Percentiles rank a stretch among this genome's conserved stretches.
These are phyloP conservation scores for Athalia cordata DNA, from an alignment of 2,888 invertebrate genomes.

Conservation along the genomic window DNA sequence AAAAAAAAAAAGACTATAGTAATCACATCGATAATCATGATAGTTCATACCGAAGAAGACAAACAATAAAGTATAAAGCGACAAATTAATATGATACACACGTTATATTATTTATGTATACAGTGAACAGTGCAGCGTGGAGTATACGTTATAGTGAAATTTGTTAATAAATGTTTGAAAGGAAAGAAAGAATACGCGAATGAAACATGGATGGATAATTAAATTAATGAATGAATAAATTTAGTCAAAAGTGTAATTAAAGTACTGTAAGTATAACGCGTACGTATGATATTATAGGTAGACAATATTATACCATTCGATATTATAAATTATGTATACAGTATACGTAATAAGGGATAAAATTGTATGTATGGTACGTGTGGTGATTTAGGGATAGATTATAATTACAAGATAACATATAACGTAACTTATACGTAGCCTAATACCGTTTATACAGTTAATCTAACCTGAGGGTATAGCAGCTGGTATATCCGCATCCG, in stretches of 20 bases:
- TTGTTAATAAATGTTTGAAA: conserved; percentile 18
- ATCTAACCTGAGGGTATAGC: conserved; percentile 34
- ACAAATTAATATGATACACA: background rate
- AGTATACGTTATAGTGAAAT: conserved; percentile 3
- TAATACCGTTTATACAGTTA: conserved; percentile 44
- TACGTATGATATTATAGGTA: no score
- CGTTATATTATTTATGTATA: conserved; percentile 20
- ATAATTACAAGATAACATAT: conserved; percentile 42
- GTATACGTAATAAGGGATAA: conserved; percentile 21
- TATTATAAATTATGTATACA: background rate
- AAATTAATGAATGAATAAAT: conserved; percentile 4
- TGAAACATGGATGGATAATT: conserved; percentile 15
- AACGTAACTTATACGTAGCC: conserved; percentile 25
- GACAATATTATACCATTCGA: background rate
- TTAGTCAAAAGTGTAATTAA: conserved; percentile 35
- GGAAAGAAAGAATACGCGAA: no score
- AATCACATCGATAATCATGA: background rate
- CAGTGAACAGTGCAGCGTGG: background rate
- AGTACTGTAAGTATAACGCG: no score
- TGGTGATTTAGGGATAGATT: conserved; percentile 36
- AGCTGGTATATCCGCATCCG: background rate
- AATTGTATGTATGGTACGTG: conserved; percentile 29
- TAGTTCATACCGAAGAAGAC: conserved; percentile 13
- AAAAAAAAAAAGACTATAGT: conserved; percentile 7
- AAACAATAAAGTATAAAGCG: conserved; percentile 18